These are phyloP conservation scores for Mus caroli DNA, from an alignment of 2,797 vertebrate genomes.

Conservation along the genomic window DNA sequence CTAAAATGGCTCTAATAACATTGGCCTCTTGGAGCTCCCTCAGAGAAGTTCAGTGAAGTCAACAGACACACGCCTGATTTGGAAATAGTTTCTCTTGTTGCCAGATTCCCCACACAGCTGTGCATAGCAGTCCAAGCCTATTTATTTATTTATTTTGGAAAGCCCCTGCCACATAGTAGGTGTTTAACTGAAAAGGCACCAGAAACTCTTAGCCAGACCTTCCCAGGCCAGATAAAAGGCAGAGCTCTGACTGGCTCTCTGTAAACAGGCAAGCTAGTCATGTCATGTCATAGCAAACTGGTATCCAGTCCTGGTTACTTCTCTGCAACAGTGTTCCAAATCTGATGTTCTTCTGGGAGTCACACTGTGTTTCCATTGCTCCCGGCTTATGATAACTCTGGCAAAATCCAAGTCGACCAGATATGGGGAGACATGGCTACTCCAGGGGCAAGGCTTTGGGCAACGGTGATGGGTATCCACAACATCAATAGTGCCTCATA, in stretches of 20 bases:
- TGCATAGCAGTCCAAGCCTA: background rate
- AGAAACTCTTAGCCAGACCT: background rate
- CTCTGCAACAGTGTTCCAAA: background rate
- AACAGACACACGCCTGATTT: accelerated
- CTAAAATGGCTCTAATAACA: background rate
- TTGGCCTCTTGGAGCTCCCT: background rate
- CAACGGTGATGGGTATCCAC: background rate
- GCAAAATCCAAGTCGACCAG: background rate
- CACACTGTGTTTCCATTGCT: background rate
- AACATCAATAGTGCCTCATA: accelerated
- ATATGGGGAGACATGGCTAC: background rate
- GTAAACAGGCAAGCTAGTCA: background rate
- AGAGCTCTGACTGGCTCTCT: background rate
- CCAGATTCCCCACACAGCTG: background rate
- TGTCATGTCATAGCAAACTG: background rate
- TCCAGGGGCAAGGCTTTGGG: background rate
- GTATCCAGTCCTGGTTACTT: background rate
- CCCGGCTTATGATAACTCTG: background rate
- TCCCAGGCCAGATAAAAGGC: background rate
- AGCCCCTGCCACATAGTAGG: slow-evolving; percentile 48
- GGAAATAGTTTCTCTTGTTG: background rate
- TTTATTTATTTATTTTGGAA: background rate
- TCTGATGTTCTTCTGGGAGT: background rate
- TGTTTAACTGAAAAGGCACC: slow-evolving; percentile 33
- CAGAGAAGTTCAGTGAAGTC: background rate